phyloP scores from a whole-genome alignment of 2,888 invertebrate species.

The Polietes domitor region DNA sequence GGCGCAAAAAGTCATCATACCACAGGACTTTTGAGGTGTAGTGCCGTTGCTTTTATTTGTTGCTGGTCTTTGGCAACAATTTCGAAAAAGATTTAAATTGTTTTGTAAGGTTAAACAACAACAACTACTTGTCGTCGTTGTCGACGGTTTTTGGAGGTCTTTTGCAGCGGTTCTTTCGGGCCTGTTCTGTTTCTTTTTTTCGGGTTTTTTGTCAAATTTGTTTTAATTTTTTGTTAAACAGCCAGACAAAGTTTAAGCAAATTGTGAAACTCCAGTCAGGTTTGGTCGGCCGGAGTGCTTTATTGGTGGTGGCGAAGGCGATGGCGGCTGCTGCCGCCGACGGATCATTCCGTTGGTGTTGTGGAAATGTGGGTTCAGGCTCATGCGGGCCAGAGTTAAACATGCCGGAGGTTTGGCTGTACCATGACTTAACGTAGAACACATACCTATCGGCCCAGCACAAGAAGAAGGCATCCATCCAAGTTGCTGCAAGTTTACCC shows the following conservation, averaged over 20 bases:
- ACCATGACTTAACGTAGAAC: neutral
- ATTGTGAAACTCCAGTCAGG: conserved; percentile 53
- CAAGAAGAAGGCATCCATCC: conserved; percentile 23
- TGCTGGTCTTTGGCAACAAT: neutral
- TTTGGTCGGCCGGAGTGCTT: conserved; percentile 21
- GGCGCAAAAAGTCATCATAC: conserved; percentile 24
- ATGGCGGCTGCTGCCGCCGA: conserved; percentile 12
- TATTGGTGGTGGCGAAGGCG: conserved; percentile 35
- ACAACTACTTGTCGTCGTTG: conserved; percentile 62
- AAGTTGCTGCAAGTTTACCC: conserved; percentile 41
- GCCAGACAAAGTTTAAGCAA: conserved; percentile 49
- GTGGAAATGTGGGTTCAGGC: conserved; percentile 10
- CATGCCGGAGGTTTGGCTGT: neutral
- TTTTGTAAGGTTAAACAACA: conserved; percentile 59
- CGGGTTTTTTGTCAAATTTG: conserved; percentile 59
- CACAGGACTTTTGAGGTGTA: conserved; percentile 3
- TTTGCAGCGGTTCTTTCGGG: conserved; percentile 10
- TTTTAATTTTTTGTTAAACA: conserved; percentile 49
- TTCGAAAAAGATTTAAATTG: conserved; percentile 57
- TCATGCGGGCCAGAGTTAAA: conserved; percentile 46
- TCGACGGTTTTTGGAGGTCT: conserved; percentile 12
- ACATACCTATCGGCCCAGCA: neutral
- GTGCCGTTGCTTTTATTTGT: neutral
- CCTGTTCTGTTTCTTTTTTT: conserved; percentile 16
- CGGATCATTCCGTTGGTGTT: conserved; percentile 59